phyloP scores from a whole-genome alignment of 1,140 invertebrate genomes.

The Brachionus rotundiformis region DNA sequence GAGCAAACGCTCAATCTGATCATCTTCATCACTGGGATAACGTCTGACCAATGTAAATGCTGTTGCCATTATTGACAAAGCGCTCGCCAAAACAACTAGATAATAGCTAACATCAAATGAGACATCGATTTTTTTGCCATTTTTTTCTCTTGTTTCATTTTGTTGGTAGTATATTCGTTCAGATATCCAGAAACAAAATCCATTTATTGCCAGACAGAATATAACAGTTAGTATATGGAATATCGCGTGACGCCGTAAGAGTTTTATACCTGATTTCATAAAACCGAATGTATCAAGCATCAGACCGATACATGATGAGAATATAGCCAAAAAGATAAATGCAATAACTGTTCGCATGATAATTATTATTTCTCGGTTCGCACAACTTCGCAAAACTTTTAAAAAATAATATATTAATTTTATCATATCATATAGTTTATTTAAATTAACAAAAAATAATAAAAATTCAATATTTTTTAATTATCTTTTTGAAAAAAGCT shows the following conservation, averaged over 20 bases:
- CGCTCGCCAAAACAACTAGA: constrained; percentile 42
- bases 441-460: no score
- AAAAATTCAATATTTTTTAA: no score
- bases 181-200: constrained; percentile 51
- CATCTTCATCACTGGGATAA: constrained; percentile 48
- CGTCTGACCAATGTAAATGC: constrained; percentile 46
- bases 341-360: constrained; percentile 48
- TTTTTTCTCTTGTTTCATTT: constrained; percentile 39
- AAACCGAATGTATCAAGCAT: constrained; percentile 39
- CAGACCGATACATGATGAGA: constrained; percentile 45
- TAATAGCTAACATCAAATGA: constrained; percentile 48
- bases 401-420: not conserved
- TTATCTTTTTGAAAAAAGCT: no score
- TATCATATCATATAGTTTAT: no score
- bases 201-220: constrained; percentile 44
- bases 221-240: constrained; percentile 50
- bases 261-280: constrained; percentile 48
- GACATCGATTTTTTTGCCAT: constrained; percentile 52
- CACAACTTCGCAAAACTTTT: constrained; percentile 42
- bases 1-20: constrained; percentile 37
- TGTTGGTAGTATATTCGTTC: constrained; percentile 49
- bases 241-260: constrained; percentile 47
- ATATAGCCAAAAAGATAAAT: constrained; percentile 50
- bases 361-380: constrained; percentile 35
- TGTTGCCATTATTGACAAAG: constrained; percentile 39